A percentile compares a stretch with the other conserved stretches of the same genome.
phyloP scores from a whole-genome alignment of 1,140 invertebrate species.

The Zophobas atratus region DNA sequence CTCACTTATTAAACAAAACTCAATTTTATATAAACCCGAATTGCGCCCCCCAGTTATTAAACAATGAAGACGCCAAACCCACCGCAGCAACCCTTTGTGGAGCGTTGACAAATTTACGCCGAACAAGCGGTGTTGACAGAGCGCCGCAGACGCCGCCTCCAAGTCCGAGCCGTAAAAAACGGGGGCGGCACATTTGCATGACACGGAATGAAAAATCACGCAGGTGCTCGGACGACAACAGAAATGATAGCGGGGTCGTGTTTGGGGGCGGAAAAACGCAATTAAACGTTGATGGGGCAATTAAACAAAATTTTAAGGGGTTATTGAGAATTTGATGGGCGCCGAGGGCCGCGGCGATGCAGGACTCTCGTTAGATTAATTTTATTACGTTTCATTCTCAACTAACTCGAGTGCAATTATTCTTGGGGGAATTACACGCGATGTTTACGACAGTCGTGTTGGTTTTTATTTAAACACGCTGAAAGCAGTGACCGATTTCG shows the following conservation, averaged over 20 bases:
- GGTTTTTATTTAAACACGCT: background rate
- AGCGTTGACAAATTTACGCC: constrained; percentile 44
- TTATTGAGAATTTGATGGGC: constrained; percentile 13
- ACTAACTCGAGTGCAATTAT: constrained; percentile 23
- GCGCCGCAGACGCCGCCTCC: background rate
- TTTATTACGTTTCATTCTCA: constrained; percentile 29
- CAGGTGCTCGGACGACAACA: constrained; percentile 3
- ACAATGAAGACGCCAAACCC: constrained; percentile 28
- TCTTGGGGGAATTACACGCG: constrained; percentile 27
- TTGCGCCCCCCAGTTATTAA: background rate
- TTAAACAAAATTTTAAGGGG: constrained; percentile 12
- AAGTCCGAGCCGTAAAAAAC: constrained; percentile 17
- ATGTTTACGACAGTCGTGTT: constrained; percentile 6
- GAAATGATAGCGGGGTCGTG: background rate
- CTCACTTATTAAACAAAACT: no score
- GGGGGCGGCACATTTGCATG: constrained; percentile 7
- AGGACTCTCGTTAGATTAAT: constrained; percentile 30
- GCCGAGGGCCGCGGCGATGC: background rate
- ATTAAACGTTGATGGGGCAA: constrained; percentile 2
- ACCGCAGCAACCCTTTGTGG: constrained; percentile 21
- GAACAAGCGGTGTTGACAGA: constrained; percentile 41
- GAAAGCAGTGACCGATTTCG: no score
- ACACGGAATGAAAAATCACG: background rate
- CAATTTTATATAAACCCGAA: no score
- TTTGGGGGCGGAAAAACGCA: background rate